Conservation (phyloP, 2,888 invertebrate species). For the Lottia scabra region DNA sequence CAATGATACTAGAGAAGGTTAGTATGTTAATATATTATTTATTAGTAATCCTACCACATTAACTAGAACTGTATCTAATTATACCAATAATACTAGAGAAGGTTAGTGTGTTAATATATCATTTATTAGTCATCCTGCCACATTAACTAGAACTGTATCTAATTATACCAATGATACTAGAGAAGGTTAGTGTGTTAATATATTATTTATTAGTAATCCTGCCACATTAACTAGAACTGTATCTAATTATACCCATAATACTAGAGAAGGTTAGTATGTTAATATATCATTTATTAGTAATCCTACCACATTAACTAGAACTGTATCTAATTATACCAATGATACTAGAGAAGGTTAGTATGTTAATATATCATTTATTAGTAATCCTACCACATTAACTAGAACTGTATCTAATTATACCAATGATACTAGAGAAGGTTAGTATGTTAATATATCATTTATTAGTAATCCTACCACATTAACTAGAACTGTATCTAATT, state of each 20-base stretch:
- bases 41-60: conserved; percentile 34
- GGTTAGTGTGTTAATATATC: conserved; percentile 56
- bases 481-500: conserved; percentile 52
- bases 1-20: conserved; percentile 39
- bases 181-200: conserved; percentile 52
- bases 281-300: conserved; percentile 49
- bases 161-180: conserved; percentile 42
- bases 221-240: conserved; percentile 48
- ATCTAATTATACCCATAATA: conserved; percentile 44
- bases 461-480: conserved; percentile 34
- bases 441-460: conserved; percentile 58
- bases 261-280: conserved; percentile 49
- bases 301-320: conserved; percentile 43
- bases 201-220: conserved; percentile 38
- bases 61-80: conserved; percentile 52
- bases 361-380: conserved; percentile 56
- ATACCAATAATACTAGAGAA: conserved; percentile 38
- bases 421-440: conserved; percentile 39
- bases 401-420: conserved; percentile 52
- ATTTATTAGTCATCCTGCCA: conserved; percentile 31
- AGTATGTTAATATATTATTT: conserved; percentile 58
- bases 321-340: conserved; percentile 48
- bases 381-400: conserved; percentile 35
- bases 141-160: conserved; percentile 51
- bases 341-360: conserved; percentile 42